These are phyloP conservation scores for Cybosia mesomella DNA, from an alignment of 2,888 invertebrate genomes.

Conservation along the genomic window DNA sequence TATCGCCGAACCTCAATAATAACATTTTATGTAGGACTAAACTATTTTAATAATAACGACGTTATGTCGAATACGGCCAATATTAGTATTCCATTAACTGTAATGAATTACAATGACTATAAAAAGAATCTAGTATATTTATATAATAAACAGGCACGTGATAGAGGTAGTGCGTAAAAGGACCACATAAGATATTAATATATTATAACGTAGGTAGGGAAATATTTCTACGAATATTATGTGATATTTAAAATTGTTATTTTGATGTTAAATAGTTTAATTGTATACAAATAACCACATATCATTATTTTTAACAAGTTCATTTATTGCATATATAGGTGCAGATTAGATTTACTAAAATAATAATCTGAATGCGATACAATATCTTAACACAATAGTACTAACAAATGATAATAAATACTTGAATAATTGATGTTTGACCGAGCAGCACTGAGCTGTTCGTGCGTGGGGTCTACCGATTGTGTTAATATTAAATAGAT, in stretches of 20 bases:
- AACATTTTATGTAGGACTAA: conserved; percentile 33
- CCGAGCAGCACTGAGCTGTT: conserved; percentile 22
- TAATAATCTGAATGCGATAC: conserved; percentile 35
- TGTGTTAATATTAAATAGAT: conserved; percentile 26
- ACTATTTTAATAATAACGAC: conserved; percentile 20
- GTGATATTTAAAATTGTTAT: conserved; percentile 84
- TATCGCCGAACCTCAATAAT: conserved; percentile 28
- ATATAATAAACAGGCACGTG: conserved; percentile 63
- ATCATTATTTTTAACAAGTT: conserved; percentile 81
- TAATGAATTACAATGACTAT: conserved; percentile 31
- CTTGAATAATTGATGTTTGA: conserved; percentile 27
- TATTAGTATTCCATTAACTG: conserved; percentile 22
- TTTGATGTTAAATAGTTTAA: conserved; percentile 79
- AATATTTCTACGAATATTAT: conserved; percentile 83
- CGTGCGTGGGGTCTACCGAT: conserved; percentile 26
- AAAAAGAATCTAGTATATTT: conserved; percentile 27
- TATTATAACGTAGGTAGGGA: conserved; percentile 70
- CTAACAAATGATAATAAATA: conserved; percentile 39
- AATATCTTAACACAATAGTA: conserved; percentile 31
- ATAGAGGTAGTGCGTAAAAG: conserved; percentile 69
- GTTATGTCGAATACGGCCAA: conserved; percentile 26
- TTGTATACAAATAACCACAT: conserved; percentile 80
- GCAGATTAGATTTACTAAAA: conserved; percentile 51
- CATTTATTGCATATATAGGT: conserved; percentile 53
- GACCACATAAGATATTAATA: conserved; percentile 74